Evolutionary conservation across 2,797 vertebrate species (phyloP), one percentile per base, ranked within the genome.

Genomic region (Hybognathus amarus): DNA sequence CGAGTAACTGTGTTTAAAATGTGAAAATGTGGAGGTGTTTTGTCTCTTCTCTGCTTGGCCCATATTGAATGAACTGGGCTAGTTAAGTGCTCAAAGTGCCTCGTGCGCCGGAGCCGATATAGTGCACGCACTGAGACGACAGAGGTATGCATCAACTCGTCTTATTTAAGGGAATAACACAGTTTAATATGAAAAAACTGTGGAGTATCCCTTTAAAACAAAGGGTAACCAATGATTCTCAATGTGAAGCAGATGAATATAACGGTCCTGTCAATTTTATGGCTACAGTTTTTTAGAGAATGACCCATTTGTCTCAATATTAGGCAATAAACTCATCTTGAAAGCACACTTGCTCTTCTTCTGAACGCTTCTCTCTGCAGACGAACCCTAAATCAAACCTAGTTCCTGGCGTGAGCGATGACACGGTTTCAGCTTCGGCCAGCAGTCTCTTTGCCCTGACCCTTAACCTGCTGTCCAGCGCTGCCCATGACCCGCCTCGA

Each of bases 391-490:
- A 56, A 47, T 11, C 56, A 38, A 18, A 30, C 4, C 30, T 42
- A 5, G 18, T 17, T n/a, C 5, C 61, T 13, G 22, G 6, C 50
- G 8, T 69, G 27, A 66, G 77, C 0, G 84, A 79, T 22, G 74
- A 89, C 12, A 78, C 56, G 0, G 89, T 91, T 45, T 92, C 92
- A 68, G 93, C 93, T 24, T 90, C 95, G 13, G 89, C 95, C 50
- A 87, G 92, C 68, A 93, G 95, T 83, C 92, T 95, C 38, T 97
- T 95, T 82, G 91, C 92, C n/a, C 88, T 96, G 38, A 91, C 94
- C 42, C 93, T 96, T 66, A 96, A 96, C 88, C 90, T 96, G 66
- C 93, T 96, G 74, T 94, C 92, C 6, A 91, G 94, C 11, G 92
- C 93, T 0, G 85, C 95, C n/a, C 92, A 92, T 86, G 92, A 86